Evolutionary conservation across 2,113 vertebrate species (phyloP).

Genomic region (Tupaia tana): DNA sequence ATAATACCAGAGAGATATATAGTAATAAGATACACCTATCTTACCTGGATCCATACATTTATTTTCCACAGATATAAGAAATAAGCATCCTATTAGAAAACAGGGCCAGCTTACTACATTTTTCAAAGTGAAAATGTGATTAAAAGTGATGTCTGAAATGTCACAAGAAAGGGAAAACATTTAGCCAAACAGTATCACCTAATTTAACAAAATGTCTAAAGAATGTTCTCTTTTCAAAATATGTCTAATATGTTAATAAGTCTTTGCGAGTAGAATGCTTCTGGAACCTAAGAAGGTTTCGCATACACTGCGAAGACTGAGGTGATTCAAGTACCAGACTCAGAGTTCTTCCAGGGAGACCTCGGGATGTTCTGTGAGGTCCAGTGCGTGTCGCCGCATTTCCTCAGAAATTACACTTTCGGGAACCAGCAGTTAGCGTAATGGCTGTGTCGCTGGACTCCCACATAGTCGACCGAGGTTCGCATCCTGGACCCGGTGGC

Average conservation of each 20-base stretch:
- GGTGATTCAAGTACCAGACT: background rate
- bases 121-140: slow-evolving; percentile 29
- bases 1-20: background rate
- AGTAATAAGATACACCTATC: slow-evolving; percentile 37
- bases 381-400: background rate
- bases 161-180: background rate
- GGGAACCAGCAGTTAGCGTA: no score
- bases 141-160: background rate
- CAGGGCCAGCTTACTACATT: background rate
- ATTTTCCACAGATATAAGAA: slow-evolving; percentile 53
- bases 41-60: slow-evolving; percentile 50
- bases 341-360: background rate
- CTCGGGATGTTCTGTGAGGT: background rate
- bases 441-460: no score
- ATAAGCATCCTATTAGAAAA: background rate
- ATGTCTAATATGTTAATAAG: background rate
- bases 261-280: background rate
- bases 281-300: background rate
- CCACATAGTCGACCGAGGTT: no score
- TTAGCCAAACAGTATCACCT: background rate
- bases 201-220: slow-evolving; percentile 16
- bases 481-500: no score
- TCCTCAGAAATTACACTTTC: slow-evolving; percentile 44
- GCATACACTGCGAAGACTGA: background rate
- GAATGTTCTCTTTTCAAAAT: slow-evolving; percentile 44